Evolutionary conservation across 2,113 vertebrate genomes (phyloP).

Genomic region (Sylvietta virens): DNA sequence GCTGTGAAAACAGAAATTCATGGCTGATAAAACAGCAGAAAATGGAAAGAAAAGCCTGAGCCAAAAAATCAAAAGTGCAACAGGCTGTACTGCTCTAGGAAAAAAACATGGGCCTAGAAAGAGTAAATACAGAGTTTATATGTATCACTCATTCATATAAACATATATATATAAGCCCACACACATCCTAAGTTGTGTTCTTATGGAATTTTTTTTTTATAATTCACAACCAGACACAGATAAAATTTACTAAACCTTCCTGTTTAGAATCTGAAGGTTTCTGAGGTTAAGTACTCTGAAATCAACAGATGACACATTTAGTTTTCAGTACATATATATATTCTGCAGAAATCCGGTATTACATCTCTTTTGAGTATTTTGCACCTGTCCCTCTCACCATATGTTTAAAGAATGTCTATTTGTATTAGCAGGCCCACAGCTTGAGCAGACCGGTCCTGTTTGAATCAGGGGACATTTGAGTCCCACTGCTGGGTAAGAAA

Average conservation of each 20-base stretch:
- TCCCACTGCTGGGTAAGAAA: not conserved
- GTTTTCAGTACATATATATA: not conserved
- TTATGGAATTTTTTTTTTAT: not conserved
- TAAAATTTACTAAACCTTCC: not conserved
- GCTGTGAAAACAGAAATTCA: not conserved
- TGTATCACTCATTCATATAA: not conserved
- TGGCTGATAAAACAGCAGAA: not conserved
- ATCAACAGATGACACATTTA: not conserved
- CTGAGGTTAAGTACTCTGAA: not conserved
- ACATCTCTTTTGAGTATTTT: not conserved
- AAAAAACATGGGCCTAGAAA: not conserved
- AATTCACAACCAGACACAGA: not conserved
- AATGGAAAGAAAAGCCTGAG: not conserved
- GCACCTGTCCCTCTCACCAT: not conserved
- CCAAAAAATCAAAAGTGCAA: not conserved
- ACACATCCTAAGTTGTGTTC: not conserved
- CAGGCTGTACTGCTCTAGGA: not conserved
- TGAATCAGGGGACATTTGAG: not conserved
- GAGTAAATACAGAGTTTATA: not conserved
- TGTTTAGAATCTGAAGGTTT: not conserved
- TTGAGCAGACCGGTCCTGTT: not conserved
- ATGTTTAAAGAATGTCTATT: not conserved
- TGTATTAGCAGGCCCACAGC: not conserved
- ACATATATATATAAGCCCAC: not conserved
- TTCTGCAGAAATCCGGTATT: not conserved